Base-by-base conservation (phyloP, 1,140 invertebrate genomes). In the Chymomyza costata region DNA sequence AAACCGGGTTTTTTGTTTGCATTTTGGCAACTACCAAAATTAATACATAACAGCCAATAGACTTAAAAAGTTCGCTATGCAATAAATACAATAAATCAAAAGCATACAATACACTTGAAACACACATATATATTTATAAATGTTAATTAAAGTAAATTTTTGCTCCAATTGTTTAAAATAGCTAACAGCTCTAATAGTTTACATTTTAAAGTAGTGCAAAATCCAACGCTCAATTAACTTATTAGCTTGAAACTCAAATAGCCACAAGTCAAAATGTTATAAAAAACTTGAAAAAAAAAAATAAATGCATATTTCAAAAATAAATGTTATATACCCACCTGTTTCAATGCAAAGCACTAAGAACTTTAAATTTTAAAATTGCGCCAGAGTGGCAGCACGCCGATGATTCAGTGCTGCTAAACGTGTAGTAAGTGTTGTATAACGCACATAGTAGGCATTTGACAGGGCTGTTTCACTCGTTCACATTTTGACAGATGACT, bases 241-340 rank as follows among this genome's bases (percentile, higher is more conserved):
- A 19, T 71, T 76, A 76, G 73, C 73, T 78, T 78, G 40, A 78
- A 71, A 56, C 32, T 59, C 73, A 80, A 62, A 70, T 78, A 78
- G 73, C 62, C 67, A 58, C 45, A 70, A 57, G 48, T 73, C 60
- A 80, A 80, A 68, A 73, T 78, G 73, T 78, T 78, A 78, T 8
- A n/a, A 8, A 25, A 34, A n/a, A 34, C n/a, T 34, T 10, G 32
- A 34, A 34, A 14, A 5, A 13, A 10, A 10, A 34, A 34, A 28
- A 28, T 14, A 34, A 34, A 34, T 10, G n/a, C 6, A 34, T 34
- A 34, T 34, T 51, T 48, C 55, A 51, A 52, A 58, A 37, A 55
- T 48, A 41, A 28, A 17, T 10, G 10, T 28, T 28, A 28, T 28
- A 28, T 6, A 28, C 10, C 5, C 10, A 10, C 25, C 5, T 6